Evolutionary conservation across 1,140 invertebrate species (phyloP).

Genomic region (Saccostrea echinata): DNA sequence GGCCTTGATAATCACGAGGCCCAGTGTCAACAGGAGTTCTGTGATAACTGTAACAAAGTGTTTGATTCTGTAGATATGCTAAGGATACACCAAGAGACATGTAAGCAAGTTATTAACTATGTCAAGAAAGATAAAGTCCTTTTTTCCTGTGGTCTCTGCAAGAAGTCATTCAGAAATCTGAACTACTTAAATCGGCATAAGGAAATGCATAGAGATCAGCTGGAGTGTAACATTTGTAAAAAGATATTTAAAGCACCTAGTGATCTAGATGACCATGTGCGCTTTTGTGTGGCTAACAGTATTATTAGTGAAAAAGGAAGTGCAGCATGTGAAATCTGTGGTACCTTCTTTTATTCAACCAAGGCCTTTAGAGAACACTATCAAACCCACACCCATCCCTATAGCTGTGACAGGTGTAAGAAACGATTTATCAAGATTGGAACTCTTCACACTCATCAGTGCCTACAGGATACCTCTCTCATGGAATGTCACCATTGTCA

Average conservation of each 20-base stretch:
- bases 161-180: slow-evolving; percentile 72
- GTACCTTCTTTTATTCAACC: slow-evolving; percentile 65
- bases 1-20: slow-evolving; percentile 68
- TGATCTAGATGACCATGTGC: slow-evolving; percentile 70
- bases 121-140: slow-evolving; percentile 41
- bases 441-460: slow-evolving; percentile 73
- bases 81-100: slow-evolving; percentile 40
- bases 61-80: slow-evolving; percentile 46
- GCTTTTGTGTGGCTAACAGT: slow-evolving; percentile 62
- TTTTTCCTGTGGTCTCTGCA: slow-evolving; percentile 71
- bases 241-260: slow-evolving; percentile 61
- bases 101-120: not conserved
- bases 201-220: slow-evolving; percentile 65
- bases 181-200: slow-evolving; percentile 72
- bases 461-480: slow-evolving; percentile 46
- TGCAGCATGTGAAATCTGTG: slow-evolving; percentile 70
- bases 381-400: slow-evolving; percentile 78
- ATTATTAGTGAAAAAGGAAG: slow-evolving; percentile 64
- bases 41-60: slow-evolving; percentile 46
- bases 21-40: slow-evolving; percentile 38
- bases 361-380: slow-evolving; percentile 76
- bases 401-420: slow-evolving; percentile 77
- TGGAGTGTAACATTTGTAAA: slow-evolving; percentile 65
- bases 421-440: slow-evolving; percentile 76
- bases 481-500: slow-evolving; percentile 70